phyloP scores from a whole-genome alignment of 2,888 invertebrate genomes.

The Phania funesta region DNA sequence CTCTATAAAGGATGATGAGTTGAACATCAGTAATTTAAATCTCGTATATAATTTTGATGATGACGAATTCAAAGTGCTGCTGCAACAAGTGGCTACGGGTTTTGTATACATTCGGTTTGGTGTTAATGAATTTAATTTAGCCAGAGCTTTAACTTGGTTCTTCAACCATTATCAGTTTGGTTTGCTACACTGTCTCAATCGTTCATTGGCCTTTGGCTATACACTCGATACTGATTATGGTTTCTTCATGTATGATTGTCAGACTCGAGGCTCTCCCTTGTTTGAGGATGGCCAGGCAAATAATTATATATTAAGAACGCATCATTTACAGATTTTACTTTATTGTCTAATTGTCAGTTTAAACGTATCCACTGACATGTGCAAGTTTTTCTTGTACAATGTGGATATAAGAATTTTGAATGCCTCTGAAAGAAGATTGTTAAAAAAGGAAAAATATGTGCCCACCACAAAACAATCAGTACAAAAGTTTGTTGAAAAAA shows the following conservation, averaged over 20 bases:
- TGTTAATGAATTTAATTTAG: slow-evolving; percentile 83
- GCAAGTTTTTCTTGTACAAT: slow-evolving; percentile 81
- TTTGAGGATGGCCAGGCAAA: slow-evolving; percentile 82
- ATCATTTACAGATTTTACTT: slow-evolving; percentile 83
- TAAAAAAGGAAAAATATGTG: slow-evolving; percentile 5
- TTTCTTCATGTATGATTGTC: slow-evolving; percentile 86
- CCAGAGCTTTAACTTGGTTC: slow-evolving; percentile 83
- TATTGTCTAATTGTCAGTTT: slow-evolving; percentile 84
- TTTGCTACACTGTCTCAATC: slow-evolving; percentile 82
- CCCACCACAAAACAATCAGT: neutral
- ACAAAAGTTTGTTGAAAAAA: neutral
- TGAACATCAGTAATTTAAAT: slow-evolving; percentile 82
- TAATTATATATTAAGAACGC: slow-evolving; percentile 83
- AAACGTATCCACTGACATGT: slow-evolving; percentile 81
- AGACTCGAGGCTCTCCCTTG: slow-evolving; percentile 83
- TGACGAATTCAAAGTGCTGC: slow-evolving; percentile 82
- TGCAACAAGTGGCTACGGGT: slow-evolving; percentile 83
- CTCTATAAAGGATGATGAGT: slow-evolving; percentile 82
- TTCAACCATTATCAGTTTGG: slow-evolving; percentile 82
- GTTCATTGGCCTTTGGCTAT: slow-evolving; percentile 82
- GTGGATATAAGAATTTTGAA: slow-evolving; percentile 70
- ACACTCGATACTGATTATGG: slow-evolving; percentile 77
- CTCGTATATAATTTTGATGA: slow-evolving; percentile 82
- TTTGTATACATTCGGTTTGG: slow-evolving; percentile 81
- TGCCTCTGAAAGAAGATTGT: neutral